Evolutionary conservation across 2,797 vertebrate species (phyloP).

Genomic region (Enoplosus armatus): DNA sequence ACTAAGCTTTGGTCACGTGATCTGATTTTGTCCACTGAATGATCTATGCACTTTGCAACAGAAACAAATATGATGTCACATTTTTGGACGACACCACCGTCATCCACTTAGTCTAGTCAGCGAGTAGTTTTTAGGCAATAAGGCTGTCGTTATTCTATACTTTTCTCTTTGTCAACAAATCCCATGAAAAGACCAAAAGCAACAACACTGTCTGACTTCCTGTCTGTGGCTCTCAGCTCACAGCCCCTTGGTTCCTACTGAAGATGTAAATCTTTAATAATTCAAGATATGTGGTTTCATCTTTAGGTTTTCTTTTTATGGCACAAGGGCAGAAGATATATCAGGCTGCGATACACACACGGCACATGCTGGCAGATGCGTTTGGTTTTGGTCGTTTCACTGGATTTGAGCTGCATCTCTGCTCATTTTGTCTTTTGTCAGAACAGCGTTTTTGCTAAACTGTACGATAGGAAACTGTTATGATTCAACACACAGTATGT

Average conservation of each 20-base stretch:
- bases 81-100: conserved; percentile 62
- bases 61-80: conserved; percentile 77
- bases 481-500: background rate
- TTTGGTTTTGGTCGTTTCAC: conserved; percentile 14
- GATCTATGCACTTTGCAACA: conserved; percentile 79
- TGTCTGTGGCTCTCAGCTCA: background rate
- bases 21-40: conserved; percentile 64
- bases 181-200: conserved; percentile 39
- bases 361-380: background rate
- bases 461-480: background rate
- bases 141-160: conserved; percentile 44
- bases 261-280: conserved; percentile 1
- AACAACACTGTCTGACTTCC: conserved; percentile 5
- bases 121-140: conserved; percentile 47
- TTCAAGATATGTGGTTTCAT: background rate
- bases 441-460: background rate
- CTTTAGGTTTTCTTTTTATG: too few species aligned
- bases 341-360: background rate
- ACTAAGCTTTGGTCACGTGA: conserved; percentile 39
- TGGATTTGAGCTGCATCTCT: conserved; percentile 17
- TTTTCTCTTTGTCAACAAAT: conserved; percentile 49
- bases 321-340: background rate
- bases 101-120: conserved; percentile 53
- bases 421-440: conserved; percentile 2
- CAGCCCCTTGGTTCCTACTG: conserved; percentile 5